Evolutionary conservation across 2,888 invertebrate species (phyloP), one percentile per base, ranked within the genome.

Genomic region (Lithophane semibrunnea): DNA sequence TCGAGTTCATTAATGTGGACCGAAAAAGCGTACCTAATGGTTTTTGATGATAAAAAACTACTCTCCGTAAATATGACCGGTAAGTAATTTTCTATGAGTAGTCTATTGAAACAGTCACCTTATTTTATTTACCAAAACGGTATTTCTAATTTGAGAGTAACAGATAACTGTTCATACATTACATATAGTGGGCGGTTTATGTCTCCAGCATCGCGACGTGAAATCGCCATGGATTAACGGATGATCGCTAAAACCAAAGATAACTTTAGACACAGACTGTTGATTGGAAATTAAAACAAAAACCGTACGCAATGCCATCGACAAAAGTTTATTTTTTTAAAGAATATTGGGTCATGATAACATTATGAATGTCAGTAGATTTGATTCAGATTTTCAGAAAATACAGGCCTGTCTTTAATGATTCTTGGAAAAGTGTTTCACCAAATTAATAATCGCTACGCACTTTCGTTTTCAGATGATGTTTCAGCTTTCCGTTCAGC

Each of bases 141-240:
- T 85, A 79, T 74, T 83, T 83, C 80, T 73, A 49, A 74, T 85
- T 84, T 75, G 73, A 76, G 61, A 77, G 78, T 73, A 69, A 81
- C 70, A 63, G 54, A 70, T 85, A 88, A 86, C 88, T 81, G 88
- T 88, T 75, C 73, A 66, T 70, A 71, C 73, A 47, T 60, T 70
- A 72, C 74, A 13, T 29, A 29, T 54, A 24, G 87, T 88, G 89
- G 89, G 87, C 86, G 89, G 86, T 86, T 88, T 87, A 86, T 85
- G 79, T 80, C 72, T 44, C 77, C 69, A 84, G 73, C 82, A 49
- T 56, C 21, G 63, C 70, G 74, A 75, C 79, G 63, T 64, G 64
- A 74, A 74, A 89, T 86, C 84, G 82, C 82, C 77, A 83, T 83
- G 73, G 88, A 90, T 88, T 90, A 90, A 88, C 86, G 79, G 73